Evolutionary conservation across 2,888 invertebrate species (phyloP), one percentile per base, ranked within the genome.

Genomic region (Drosophila limbata): DNA sequence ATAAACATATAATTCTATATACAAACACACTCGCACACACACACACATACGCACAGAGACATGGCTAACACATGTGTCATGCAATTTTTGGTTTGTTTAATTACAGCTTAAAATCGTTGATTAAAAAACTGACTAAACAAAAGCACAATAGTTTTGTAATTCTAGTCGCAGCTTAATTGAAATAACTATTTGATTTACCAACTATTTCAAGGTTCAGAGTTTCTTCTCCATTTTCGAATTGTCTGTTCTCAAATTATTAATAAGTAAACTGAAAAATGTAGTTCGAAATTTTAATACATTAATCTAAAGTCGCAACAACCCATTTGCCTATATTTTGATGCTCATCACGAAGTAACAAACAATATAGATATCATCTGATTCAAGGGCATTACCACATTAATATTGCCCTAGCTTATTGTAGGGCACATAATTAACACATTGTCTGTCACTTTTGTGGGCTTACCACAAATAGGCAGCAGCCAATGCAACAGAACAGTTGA

Each of bases 51-150:
- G 40, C 19, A 51, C 9, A 51, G 15, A 44, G 21, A 28, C 48
- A 67, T 13, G 37, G 25, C 55, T n/a, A 39, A 52, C 64, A 56
- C 67, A 68, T 65, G 70, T 86, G 77, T 65, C 82, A 75, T 66
- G 55, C 56, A 60, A 73, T 87, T 79, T 87, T 79, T 79, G 85
- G 76, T 85, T 72, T 87, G 84, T 83, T 87, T 84, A 85, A 87
- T 84, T 84, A 84, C 88, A 84, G 83, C 80, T 85, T 82, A 84
- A 87, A 87, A 84, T 76, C 78, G 69, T 87, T 82, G 79, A 84
- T 84, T 75, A 75, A 81, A 81, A 69, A 71, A 67, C 44, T 15
- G 35, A 45, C 59, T 59, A 59, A 59, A 48, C 33, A 59, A 59
- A 59, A 48, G 48, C 50, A 39, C 48, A 59, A 48, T 39, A 59